phyloP scores from a whole-genome alignment of 2,113 vertebrate genomes.

The Apteryx owenii region DNA sequence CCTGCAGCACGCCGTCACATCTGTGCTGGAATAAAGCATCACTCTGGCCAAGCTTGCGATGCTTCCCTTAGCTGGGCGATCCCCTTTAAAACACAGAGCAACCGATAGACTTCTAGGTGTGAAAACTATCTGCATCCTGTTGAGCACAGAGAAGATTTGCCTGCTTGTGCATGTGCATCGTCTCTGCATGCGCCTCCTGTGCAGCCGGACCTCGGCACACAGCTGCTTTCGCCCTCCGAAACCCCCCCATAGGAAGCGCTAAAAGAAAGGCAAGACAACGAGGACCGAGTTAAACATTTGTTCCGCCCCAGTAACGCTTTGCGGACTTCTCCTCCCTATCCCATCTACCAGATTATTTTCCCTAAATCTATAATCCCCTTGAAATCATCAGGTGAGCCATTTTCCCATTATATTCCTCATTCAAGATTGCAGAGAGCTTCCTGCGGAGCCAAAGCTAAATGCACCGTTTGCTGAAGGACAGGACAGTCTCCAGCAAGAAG shows the following conservation, averaged over 20 bases:
- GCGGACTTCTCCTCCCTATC: background rate
- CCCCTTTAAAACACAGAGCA: background rate
- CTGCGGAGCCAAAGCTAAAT: constrained; percentile 32
- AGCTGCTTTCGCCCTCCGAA: background rate
- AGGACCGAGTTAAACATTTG: background rate
- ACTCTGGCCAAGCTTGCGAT: background rate
- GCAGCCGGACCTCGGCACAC: background rate
- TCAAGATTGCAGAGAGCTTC: constrained; percentile 17
- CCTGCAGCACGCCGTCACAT: background rate
- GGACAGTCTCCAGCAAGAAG: constrained; percentile 15
- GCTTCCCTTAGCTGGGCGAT: background rate
- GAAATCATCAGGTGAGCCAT: constrained; percentile 41
- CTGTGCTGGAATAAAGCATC: background rate
- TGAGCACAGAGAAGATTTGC: background rate
- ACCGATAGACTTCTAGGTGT: background rate
- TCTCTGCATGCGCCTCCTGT: background rate
- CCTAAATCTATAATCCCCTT: constrained; percentile 43
- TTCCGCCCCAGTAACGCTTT: background rate
- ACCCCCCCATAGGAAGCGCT: background rate
- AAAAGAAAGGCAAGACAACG: background rate
- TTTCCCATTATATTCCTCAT: constrained; percentile 36
- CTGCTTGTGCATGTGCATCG: background rate
- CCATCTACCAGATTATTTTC: constrained; percentile 12
- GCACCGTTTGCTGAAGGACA: constrained; percentile 25
- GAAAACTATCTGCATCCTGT: background rate